Evolutionary conservation across 2,113 vertebrate species (phyloP), one percentile per base, ranked within the genome.

Genomic region (Spermophilus dauricus): DNA sequence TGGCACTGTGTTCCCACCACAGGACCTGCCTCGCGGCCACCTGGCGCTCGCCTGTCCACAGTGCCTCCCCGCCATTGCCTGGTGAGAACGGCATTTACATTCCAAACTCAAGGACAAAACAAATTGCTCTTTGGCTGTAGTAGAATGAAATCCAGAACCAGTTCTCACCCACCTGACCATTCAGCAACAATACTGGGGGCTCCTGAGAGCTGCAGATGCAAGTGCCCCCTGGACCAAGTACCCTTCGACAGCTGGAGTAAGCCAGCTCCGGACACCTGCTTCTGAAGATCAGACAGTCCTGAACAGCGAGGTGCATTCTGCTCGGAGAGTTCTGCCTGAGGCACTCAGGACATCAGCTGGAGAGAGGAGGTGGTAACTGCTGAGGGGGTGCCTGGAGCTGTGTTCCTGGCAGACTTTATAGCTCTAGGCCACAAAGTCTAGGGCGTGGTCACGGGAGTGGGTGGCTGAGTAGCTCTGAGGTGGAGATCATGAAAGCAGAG

Each of bases 31-130:
- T 24, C 53, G 45, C 6, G 17, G 42, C 13, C 45, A n/a, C 45
- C 45, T 8, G 11, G 22, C 3, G 0, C 34, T 8, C 34, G 26
- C 42, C 22, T 37, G 32, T 34, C 18, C 37, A 5, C 0, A 1
- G 32, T 30, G 4, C 34, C 18, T 34, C 58, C 22, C 4, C 10
- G 34, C 56, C 83, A 42, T 18, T 45, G 39, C 69, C 39, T 37
- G n/a, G n/a, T 8, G 34, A 63, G 20, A 58, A 14, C 20, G 9
- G 24, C 32, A 45, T 45, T 45, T 14, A 3, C 12, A 17, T 56
- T 45, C 81, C 70, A 76, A 26, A 69, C 10, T 77, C 82, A 93
- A 86, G 34, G 58, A 22, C 69, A 65, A 22, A 51, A 20, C 53
- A 45, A 45, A 22, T 17, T 61, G 53, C 37, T 61, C 1, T 39